These are phyloP conservation scores for Archegozetes longisetosus DNA, from an alignment of 1,140 invertebrate species.

Conservation along the genomic window DNA sequence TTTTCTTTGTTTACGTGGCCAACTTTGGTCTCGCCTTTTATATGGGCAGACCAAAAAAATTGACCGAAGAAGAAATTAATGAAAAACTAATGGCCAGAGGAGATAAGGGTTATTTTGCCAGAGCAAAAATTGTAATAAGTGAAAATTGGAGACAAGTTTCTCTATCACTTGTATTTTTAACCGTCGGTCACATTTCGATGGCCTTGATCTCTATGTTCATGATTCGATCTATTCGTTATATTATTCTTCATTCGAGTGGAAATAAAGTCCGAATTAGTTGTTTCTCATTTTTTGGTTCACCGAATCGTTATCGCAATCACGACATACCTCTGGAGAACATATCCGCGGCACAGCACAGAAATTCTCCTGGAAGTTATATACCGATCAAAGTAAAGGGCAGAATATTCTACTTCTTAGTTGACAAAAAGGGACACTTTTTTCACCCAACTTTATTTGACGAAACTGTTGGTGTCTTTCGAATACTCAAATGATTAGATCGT, in stretches of 20 bases:
- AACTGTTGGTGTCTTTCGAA: not conserved
- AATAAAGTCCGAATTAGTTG: not conserved
- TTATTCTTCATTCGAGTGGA: not conserved
- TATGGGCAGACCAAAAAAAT: not conserved
- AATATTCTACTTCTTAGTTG: not conserved
- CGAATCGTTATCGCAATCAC: not conserved
- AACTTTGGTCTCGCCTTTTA: not conserved
- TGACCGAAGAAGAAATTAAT: not conserved
- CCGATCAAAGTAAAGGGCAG: not conserved
- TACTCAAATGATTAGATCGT: not conserved
- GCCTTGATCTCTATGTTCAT: not conserved
- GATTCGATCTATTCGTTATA: not conserved
- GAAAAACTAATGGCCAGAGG: not conserved
- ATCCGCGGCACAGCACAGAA: not conserved
- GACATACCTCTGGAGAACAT: not conserved
- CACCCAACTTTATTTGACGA: not conserved
- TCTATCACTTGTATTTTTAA: not conserved
- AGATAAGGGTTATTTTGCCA: not conserved
- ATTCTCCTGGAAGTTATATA: not conserved
- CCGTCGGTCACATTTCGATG: not conserved
- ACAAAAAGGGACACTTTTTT: not conserved
- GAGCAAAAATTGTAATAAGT: not conserved
- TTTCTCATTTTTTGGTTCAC: not conserved
- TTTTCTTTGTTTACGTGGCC: not conserved
- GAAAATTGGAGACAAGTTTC: not conserved